Base-by-base conservation (phyloP, 2,888 invertebrate species). In the Plebejus argus region DNA sequence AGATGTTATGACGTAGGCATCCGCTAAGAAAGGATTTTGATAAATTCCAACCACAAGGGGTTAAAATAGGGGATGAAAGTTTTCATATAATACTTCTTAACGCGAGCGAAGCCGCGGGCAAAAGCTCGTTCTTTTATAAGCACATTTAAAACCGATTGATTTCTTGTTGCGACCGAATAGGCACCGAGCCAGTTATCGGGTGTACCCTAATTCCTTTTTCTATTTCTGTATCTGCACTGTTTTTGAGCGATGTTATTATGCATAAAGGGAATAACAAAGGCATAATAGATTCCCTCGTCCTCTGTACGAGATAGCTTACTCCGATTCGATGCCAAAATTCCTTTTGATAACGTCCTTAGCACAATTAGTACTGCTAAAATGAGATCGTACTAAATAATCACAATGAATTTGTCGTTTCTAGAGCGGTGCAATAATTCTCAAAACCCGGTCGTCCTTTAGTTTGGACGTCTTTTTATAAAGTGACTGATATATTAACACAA, bases 341-440 rank as follows among this genome's bases (percentile, higher is more conserved):
- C 78, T 77, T 79, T 81, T 80, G 76, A 80, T 79, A 79, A 79
- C 79, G 88, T 87, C 88, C 88, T 90, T 88, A 89, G 86, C 88
- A 90, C 90, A 90, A 90, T 91, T 90, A 90, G 88, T 82, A 83
- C 82, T 82, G 85, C 89, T 88, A 88, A 91, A 91, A 90, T 90
- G 90, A 90, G 86, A 88, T 82, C 79, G 81, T 84, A 85, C 82
- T 89, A 88, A 90, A 91, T 90, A 87, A 88, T 89, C 84, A 86
- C 90, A 86, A 89, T 88, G 88, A 87, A 81, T 80, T 78, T 81
- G 79, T 83, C 85, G 84, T 81, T 84, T 83, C 85, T 85, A 85
- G 85, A 85, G 82, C 82, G 81, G 83, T 83, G 82, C 82, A 82
- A 85, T 86, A 82, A 82, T 84, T 84, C 83, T 80, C 78, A 70